These are phyloP conservation scores for Falco concolor DNA, from an alignment of 2,797 vertebrate species.

Conservation along the genomic window DNA sequence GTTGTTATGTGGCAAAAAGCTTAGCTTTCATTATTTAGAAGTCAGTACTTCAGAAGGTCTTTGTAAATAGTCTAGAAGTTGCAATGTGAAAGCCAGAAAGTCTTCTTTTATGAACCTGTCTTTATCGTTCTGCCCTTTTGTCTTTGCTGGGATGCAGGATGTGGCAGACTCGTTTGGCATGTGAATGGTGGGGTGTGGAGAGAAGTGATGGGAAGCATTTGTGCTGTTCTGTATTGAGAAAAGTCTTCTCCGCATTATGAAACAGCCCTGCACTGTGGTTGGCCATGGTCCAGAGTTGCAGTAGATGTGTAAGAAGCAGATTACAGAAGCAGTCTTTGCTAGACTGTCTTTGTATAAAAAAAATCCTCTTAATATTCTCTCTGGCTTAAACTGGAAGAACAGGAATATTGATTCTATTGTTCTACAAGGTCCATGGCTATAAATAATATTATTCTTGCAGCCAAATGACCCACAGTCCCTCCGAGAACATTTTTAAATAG, in stretches of 20 bases:
- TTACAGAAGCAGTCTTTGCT: neutral
- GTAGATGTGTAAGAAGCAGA: neutral
- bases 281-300: neutral
- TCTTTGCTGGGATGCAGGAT: neutral
- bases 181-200: neutral
- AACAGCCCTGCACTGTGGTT: neutral
- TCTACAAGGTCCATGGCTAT: neutral
- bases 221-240: neutral
- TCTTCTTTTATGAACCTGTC: neutral
- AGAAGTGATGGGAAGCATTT: neutral
- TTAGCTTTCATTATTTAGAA: neutral
- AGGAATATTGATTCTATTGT: neutral
- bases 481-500: conserved; percentile 21
- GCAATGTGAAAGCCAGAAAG: neutral
- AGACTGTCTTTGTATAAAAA: neutral
- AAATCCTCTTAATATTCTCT: neutral
- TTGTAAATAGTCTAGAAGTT: neutral
- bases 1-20: neutral
- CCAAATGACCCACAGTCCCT: neutral
- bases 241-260: neutral
- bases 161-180: neutral
- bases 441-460: neutral
- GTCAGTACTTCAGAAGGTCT: neutral
- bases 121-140: neutral
- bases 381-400: neutral